Evolutionary conservation across 2,888 invertebrate species (phyloP), one percentile per base, ranked within the genome.

Genomic region (Eristalinus sepulchralis): DNA sequence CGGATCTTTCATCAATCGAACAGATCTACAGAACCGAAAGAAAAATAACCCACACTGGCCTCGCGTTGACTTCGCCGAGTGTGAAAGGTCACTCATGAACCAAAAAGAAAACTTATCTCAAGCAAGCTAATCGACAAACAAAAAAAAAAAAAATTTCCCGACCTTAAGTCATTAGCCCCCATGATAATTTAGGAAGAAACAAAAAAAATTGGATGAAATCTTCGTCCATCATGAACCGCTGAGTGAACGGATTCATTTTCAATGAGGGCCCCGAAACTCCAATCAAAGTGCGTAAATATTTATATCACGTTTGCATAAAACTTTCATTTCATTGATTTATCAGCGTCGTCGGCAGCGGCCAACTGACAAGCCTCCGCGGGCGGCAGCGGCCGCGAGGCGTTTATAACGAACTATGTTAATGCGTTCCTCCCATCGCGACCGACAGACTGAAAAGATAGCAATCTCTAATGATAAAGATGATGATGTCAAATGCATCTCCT

Each of bases 401-500:
- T 27, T 27, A 27, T 3, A 27, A 27, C 27, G 27, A 2, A 27
- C 47, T 47, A 47, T 47, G 47, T 17, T 47, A 47, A 47, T 47
- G 47, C 47, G 17, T 47, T 8, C n/a, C 47, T 47, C 47, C 47
- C 47, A 47, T 47, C 47, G 39, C 39, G 39, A 1, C 39, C 39
- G 8, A 8, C n/a, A 27, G 27, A 27, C 27, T 27, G 2, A 22
- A 31, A 63, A 75, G 79, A 75, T 75, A 66, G 68, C 72, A 83
- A 78, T 78, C 83, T 72, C 13, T 67, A 67, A 57, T 75, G 75
- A 75, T 67, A 53, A 76, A 27, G 62, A 39, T 77, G 73, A 75
- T 80, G 76, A 72, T 80, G 76, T 84, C 84, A 79, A 84, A 76
- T 78, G 33, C 64, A 64, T 78, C 71, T 59, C 8, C 47, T 47